Conservation (phyloP, 2,888 invertebrate genomes). For the Tribolium freemani region DNA sequence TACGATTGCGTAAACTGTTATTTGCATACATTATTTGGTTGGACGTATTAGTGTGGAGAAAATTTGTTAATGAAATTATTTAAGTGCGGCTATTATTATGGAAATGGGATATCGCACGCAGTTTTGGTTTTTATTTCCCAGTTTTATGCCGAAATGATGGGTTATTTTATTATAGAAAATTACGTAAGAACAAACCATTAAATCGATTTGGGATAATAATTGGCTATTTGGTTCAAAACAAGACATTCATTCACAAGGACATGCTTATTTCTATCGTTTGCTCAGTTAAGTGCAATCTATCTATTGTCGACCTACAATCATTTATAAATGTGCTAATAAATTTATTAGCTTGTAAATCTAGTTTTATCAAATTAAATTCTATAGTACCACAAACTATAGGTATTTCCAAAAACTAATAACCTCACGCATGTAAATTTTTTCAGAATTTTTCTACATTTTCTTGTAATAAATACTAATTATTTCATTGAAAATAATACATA, state of each 20-base stretch:
- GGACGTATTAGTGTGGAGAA: slow-evolving; percentile 13
- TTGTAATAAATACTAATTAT: too few relatives aligned
- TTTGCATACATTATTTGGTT: slow-evolving; percentile 33
- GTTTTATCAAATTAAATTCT: too few relatives aligned
- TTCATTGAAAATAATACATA: too few relatives aligned
- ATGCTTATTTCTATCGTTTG: too few relatives aligned
- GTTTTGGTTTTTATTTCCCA: background rate
- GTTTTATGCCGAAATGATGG: background rate
- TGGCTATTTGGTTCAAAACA: background rate
- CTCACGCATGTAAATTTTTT: too few relatives aligned
- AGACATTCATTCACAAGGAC: background rate
- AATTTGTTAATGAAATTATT: slow-evolving; percentile 18
- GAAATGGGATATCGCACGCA: slow-evolving; percentile 14
- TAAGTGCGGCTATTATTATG: slow-evolving; percentile 11
- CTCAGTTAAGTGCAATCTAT: too few relatives aligned
- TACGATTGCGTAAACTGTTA: slow-evolving; percentile 25
- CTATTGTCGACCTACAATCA: too few relatives aligned
- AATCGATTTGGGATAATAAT: background rate
- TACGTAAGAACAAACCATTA: background rate
- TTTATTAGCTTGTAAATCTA: too few relatives aligned
- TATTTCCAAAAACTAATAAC: too few relatives aligned
- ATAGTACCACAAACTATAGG: too few relatives aligned
- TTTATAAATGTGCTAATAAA: too few relatives aligned
- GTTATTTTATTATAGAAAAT: background rate
- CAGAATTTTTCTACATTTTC: too few relatives aligned